Conservation (phyloP, 1,140 invertebrate genomes). For the Oryctes rhinoceros region DNA sequence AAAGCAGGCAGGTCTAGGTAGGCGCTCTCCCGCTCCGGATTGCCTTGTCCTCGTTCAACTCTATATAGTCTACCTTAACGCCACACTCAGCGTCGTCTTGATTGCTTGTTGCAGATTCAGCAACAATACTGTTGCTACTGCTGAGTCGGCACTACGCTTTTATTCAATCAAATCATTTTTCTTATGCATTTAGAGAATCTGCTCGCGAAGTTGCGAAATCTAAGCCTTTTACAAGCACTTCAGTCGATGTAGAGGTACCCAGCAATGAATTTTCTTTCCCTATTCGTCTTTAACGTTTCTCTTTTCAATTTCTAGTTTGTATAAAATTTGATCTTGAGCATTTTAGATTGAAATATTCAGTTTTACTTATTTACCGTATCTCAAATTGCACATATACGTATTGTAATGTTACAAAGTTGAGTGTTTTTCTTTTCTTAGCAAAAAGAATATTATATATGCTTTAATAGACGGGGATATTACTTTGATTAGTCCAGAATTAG, state of each 20-base stretch:
- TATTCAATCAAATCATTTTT: constrained; percentile 45
- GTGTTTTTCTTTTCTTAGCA: too few species aligned
- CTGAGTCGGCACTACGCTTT: constrained; percentile 33
- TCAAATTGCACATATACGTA: too few species aligned
- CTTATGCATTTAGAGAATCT: constrained; percentile 28
- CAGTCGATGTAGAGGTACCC: background rate
- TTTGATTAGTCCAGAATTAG: too few species aligned
- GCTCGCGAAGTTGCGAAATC: constrained; percentile 5
- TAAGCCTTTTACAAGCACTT: background rate
- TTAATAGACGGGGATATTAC: too few species aligned
- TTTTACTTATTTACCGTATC: too few species aligned
- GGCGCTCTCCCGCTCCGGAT: constrained; percentile 2
- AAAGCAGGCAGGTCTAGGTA: background rate
- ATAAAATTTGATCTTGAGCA: background rate
- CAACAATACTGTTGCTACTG: constrained; percentile 25
- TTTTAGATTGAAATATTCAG: background rate
- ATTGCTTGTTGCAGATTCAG: constrained; percentile 45
- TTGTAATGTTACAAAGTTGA: too few species aligned
- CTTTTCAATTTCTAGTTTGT: background rate
- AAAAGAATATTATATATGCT: too few species aligned
- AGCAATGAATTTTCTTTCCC: background rate
- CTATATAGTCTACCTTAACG: background rate
- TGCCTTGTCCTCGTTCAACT: background rate
- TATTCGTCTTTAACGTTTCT: background rate
- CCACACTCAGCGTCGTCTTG: constrained; percentile 25